Conservation (phyloP, 2,797 vertebrate genomes). For the Parauchenoglanis ngamensis region DNA sequence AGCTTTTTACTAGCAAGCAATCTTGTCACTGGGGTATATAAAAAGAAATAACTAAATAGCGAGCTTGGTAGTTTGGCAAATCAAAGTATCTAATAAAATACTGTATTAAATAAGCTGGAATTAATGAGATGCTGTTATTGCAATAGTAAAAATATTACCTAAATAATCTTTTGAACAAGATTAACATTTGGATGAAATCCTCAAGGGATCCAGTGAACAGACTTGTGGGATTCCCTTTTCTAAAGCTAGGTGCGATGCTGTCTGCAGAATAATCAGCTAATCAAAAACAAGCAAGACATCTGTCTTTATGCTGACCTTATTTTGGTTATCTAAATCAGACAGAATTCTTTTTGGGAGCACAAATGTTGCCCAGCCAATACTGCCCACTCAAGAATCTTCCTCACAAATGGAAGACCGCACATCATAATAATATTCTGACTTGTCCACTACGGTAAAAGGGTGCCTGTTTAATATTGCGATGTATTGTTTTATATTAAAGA, state of each 20-base stretch:
- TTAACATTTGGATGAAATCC: not conserved
- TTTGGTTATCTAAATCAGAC: not conserved
- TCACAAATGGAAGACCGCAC: not conserved
- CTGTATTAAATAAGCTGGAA: not conserved
- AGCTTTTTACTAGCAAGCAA: not conserved
- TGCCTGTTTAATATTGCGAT: slow-evolving; percentile 3
- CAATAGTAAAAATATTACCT: not conserved
- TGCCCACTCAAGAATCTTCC: not conserved
- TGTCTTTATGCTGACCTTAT: not conserved
- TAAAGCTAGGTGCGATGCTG: not conserved
- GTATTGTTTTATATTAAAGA: not conserved
- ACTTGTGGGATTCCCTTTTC: not conserved
- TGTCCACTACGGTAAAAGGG: not conserved
- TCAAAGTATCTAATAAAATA: not conserved
- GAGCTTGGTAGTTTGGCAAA: not conserved
- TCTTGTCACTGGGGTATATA: not conserved
- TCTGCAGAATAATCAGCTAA: not conserved
- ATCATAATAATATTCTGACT: not conserved
- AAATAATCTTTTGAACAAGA: not conserved
- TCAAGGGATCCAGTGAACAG: not conserved
- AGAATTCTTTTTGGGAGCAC: not conserved
- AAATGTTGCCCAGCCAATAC: not conserved
- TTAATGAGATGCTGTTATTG: not conserved
- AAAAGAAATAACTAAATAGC: not conserved
- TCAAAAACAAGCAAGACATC: not conserved